Evolutionary conservation across 2,113 vertebrate species (phyloP), one percentile per base, ranked within the genome.

Genomic region (Gobius niger): DNA sequence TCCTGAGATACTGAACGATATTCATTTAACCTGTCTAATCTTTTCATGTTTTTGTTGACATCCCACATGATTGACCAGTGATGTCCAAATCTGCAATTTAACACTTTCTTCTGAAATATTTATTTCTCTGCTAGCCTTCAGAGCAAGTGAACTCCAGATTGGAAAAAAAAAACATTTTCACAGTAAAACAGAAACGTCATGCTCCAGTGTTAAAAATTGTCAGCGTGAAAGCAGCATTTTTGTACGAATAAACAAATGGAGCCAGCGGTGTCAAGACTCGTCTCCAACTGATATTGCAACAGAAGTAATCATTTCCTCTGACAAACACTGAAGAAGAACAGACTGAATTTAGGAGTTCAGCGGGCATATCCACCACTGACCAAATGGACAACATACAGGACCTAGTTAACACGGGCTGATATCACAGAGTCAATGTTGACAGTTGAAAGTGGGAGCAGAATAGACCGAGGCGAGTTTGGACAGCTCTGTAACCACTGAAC

Each of bases 401-500:
- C n/a, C 7, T 40, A 34, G 2, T 24, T 47, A 59, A 63, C 10
- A 65, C 53, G 16, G 1, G 3, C 52, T 59, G 56, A 47, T 52
- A 46, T 9, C 56, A 12, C 47, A 11, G 56, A 41, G 19, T 49
- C 7, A 56, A 52, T 57, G 42, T 50, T 50, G 46, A 63, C 51
- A 61, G 68, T n/a, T 19, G 18, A 42, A 14, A 5, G 13, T 16
- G 24, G 44, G 15, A 47, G 19, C 44, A 47, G 49, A 10, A 46
- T 19, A 8, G n/a, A 62, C 73, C 42, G 47, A 12, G 61, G 64
- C 19, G 51, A 67, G 46, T 64, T 63, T 49, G 70, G 73, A 71
- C 68, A 53, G 56, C 24, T 63, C 47, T 47, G 62, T 70, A 62
- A 63, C 42, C 47, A 64, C 52, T 65, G 67, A 77, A 73, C n/a